Evolutionary conservation across 2,888 invertebrate genomes (phyloP), one percentile per base, ranked within the genome.

Genomic region (Tinea pellionella): DNA sequence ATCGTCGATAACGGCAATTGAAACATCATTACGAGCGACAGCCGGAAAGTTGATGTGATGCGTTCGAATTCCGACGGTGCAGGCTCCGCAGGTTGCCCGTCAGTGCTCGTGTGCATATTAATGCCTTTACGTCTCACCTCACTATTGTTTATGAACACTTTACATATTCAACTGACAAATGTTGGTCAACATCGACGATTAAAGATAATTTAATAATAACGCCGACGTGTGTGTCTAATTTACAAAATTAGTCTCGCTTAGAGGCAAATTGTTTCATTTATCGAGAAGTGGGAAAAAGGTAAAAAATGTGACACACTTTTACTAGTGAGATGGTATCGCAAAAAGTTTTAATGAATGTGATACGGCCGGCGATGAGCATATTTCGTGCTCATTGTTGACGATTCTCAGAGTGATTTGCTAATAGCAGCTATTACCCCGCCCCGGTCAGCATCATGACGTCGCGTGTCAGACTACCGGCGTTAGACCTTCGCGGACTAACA

Each of bases 351-450:
- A 80, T 78, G 77, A 84, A 82, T 83, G 77, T 73, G 75, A 75
- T 72, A 66, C 64, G 69, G 74, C 79, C 64, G 69, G 74, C 79
- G 77, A 80, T 77, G 80, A 77, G 74, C 73, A 74, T 78, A 77
- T 83, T 81, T 74, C 78, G 81, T 81, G 82, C 73, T 80, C 80
- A 82, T 85, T 85, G 82, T 82, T 77, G 75, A 68, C 73, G 79
- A 84, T 85, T 84, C 84, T 77, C 77, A 77, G 73, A 74, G 77
- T 73, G 77, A 79, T 84, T 83, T 72, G 72, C 77, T 84, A 84
- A 85, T 83, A 79, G 78, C 73, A 43, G 75, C 78, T 75, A 85
- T 83, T 82, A 84, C 73, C 65, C 72, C 73, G 77, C 77, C 82
- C 73, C 72, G 71, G 74, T 73, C 73, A 67, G 63, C 68, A 69